phyloP scores from a whole-genome alignment of 2,113 vertebrate genomes.

The Ciconia maguari region DNA sequence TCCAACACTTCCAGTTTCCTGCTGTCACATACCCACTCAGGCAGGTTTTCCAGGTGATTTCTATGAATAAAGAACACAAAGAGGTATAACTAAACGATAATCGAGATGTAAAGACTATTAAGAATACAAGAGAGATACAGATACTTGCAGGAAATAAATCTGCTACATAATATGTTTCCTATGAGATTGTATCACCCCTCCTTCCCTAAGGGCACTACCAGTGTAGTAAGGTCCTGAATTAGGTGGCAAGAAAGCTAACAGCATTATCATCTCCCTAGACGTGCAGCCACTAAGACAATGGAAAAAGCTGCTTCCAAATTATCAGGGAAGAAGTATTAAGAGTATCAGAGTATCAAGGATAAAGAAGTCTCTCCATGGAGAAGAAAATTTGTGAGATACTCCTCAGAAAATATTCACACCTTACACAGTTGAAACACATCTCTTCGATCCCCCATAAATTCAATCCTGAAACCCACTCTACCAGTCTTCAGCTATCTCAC shows the following conservation, averaged over 20 bases:
- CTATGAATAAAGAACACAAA: constrained; percentile 68
- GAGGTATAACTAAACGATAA: neutral
- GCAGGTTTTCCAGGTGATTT: constrained; percentile 88
- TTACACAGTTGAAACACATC: neutral
- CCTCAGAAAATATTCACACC: neutral
- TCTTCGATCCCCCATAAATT: neutral
- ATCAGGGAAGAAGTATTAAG: neutral
- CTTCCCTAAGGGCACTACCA: neutral
- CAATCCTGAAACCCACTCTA: neutral
- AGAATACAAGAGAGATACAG: neutral
- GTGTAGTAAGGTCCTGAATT: neutral
- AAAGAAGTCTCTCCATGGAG: neutral
- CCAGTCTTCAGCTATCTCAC: neutral
- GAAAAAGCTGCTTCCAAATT: neutral
- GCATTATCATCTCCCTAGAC: neutral
- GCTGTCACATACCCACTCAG: constrained; percentile 93
- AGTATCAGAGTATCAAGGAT: neutral
- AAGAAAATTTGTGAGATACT: neutral
- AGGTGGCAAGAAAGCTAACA: neutral
- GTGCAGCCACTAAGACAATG: neutral
- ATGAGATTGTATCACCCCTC: neutral
- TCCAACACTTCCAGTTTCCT: constrained; percentile 94
- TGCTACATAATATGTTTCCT: neutral
- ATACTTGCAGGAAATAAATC: neutral
- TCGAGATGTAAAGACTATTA: neutral